Percentiles rank a stretch among this genome's conserved stretches.
Evolutionary conservation across 2,113 vertebrate species (phyloP).

Genomic region (Lampris incognitus): DNA sequence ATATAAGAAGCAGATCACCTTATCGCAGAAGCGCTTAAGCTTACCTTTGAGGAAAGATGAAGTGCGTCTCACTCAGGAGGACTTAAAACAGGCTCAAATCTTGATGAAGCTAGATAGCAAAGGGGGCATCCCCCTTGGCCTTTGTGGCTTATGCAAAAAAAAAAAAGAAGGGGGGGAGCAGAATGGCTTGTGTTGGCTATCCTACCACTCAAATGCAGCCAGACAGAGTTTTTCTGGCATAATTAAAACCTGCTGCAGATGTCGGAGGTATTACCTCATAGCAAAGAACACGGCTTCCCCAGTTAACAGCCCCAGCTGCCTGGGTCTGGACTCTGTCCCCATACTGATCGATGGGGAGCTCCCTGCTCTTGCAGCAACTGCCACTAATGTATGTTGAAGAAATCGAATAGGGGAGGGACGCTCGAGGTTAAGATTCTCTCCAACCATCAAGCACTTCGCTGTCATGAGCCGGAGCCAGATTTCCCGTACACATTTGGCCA

Average conservation of each 20-base stretch:
- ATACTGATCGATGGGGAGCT: conserved; percentile 74
- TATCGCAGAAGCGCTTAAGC: neutral
- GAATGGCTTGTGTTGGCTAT: conserved; percentile 67
- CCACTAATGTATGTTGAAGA: conserved; percentile 47
- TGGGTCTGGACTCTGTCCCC: conserved; percentile 67
- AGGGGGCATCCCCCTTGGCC: conserved; percentile 70
- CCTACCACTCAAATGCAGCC: conserved; percentile 65
- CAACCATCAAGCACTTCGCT: conserved; percentile 23
- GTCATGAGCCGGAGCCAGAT: conserved; percentile 47
- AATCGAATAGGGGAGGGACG: conserved; percentile 15
- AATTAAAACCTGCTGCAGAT: conserved; percentile 82
- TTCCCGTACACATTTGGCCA: conserved; percentile 43
- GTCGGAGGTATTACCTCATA: conserved; percentile 78
- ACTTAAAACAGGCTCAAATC: conserved; percentile 28
- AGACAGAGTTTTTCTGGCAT: conserved; percentile 78
- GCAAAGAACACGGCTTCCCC: conserved; percentile 77
- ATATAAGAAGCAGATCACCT: neutral
- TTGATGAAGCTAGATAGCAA: conserved; percentile 53
- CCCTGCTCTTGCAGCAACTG: conserved; percentile 63
- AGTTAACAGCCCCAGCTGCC: conserved; percentile 73
- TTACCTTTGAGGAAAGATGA: neutral
- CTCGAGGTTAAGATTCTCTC: conserved; percentile 2
- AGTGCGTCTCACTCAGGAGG: conserved; percentile 27
- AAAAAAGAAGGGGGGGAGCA: conserved; percentile 25
- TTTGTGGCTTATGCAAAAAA: conserved; percentile 60